phyloP scores from a whole-genome alignment of 2,113 vertebrate species.

The Mixornis gularis region DNA sequence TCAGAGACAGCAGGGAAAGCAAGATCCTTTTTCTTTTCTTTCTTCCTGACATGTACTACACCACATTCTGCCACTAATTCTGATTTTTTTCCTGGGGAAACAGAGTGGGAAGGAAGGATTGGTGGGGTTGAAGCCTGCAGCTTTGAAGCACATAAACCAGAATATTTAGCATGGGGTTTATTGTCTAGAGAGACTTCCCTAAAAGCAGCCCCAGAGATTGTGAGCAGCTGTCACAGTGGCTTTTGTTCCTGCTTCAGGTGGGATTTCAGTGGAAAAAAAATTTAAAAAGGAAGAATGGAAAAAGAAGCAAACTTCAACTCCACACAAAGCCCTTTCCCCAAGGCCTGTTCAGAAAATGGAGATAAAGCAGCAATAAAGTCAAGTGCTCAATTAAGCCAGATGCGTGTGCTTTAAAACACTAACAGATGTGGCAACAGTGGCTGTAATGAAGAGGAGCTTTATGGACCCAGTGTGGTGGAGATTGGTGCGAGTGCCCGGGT shows the following conservation, averaged over 20 bases:
- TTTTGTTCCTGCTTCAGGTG: slow-evolving; percentile 17
- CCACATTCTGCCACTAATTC: background rate
- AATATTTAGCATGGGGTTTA: background rate
- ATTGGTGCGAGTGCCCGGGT: rapidly evolving
- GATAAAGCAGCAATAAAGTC: slow-evolving; percentile 39
- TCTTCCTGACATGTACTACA: background rate
- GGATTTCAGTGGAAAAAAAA: background rate
- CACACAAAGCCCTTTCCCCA: background rate
- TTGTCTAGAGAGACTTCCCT: background rate
- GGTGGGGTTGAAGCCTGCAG: background rate
- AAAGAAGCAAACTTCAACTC: background rate
- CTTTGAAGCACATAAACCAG: background rate
- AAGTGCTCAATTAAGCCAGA: slow-evolving; percentile 33
- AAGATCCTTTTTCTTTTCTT: background rate
- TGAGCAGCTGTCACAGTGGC: background rate
- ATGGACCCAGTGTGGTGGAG: background rate
- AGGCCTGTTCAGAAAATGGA: background rate
- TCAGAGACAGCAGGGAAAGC: background rate
- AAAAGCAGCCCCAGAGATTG: background rate
- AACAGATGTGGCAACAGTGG: slow-evolving; percentile 26
- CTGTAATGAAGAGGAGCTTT: background rate
- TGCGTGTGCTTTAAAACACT: slow-evolving; percentile 24
- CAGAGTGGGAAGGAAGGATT: background rate
- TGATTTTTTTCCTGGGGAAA: background rate
- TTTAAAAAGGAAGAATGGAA: background rate